A percentile compares a stretch with the other conserved stretches of the same genome.
These are phyloP conservation scores for Eulemur rufifrons DNA, from an alignment of 2,113 vertebrate species.

Conservation along the genomic window DNA sequence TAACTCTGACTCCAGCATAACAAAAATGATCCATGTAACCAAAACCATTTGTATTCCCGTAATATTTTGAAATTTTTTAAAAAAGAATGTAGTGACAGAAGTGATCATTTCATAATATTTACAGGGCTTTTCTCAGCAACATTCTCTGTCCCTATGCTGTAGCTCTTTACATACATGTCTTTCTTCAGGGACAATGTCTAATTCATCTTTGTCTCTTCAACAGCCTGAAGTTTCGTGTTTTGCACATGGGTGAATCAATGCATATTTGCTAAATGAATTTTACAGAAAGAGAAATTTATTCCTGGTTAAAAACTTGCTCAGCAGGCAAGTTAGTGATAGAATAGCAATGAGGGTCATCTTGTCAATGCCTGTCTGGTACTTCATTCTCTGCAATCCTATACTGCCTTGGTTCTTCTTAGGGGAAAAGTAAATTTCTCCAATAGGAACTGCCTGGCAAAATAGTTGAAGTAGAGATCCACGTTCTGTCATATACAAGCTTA, in stretches of 20 bases:
- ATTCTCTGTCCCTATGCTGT: not conserved
- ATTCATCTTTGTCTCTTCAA: slow-evolving; percentile 6
- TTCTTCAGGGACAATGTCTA: not conserved
- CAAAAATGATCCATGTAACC: too few species aligned
- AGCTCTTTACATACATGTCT: not conserved
- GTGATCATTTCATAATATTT: not conserved
- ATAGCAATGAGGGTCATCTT: not conserved
- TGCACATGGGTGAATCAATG: not conserved
- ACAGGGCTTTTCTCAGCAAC: not conserved
- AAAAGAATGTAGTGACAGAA: not conserved
- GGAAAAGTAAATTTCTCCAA: not conserved
- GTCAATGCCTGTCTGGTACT: not conserved
- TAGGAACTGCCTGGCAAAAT: not conserved
- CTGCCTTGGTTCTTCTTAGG: not conserved
- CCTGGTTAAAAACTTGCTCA: not conserved
- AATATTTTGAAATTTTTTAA: too few species aligned
- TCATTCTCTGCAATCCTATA: not conserved
- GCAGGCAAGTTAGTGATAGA: not conserved
- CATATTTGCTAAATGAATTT: not conserved
- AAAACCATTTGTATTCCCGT: too few species aligned
- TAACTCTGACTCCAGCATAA: too few species aligned
- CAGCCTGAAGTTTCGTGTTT: not conserved
- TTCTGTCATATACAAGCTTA: not conserved
- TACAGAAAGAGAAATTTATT: not conserved
- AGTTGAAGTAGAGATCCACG: not conserved